These are phyloP conservation scores for Eleutherodactylus coqui DNA, from an alignment of 2,797 vertebrate genomes.

Conservation along the genomic window DNA sequence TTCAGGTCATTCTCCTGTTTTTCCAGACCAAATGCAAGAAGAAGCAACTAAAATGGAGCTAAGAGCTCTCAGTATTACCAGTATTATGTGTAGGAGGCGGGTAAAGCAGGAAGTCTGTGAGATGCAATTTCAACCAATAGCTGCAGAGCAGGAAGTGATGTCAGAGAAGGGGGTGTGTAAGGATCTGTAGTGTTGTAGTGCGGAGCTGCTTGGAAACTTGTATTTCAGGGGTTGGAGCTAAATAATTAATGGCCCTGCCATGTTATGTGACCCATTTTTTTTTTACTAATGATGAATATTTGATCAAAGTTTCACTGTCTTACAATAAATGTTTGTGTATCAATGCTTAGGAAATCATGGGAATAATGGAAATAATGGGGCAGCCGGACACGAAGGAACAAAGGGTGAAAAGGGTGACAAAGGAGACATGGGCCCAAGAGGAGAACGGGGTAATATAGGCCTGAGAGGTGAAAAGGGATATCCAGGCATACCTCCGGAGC, in stretches of 20 bases:
- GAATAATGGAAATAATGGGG: constrained; percentile 84
- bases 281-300: too few species aligned
- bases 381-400: constrained; percentile 78
- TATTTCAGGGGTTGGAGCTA: background rate
- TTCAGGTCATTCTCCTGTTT: too few species aligned
- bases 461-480: constrained; percentile 82
- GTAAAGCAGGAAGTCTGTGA: background rate
- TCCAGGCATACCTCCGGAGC: constrained; percentile 79
- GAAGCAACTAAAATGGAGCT: too few species aligned
- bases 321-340: background rate
- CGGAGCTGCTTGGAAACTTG: background rate
- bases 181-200: too few species aligned
- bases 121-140: background rate
- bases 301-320: background rate
- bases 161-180: background rate
- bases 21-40: too few species aligned
- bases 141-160: background rate
- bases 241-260: background rate
- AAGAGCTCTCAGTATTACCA: background rate
- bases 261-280: too few species aligned
- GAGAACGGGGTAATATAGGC: constrained; percentile 79
- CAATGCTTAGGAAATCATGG: constrained; percentile 78
- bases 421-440: constrained; percentile 79
- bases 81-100: background rate
- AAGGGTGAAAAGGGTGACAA: constrained; percentile 84